phyloP scores from a whole-genome alignment of 2,113 vertebrate genomes.

The Hystrix cristata region DNA sequence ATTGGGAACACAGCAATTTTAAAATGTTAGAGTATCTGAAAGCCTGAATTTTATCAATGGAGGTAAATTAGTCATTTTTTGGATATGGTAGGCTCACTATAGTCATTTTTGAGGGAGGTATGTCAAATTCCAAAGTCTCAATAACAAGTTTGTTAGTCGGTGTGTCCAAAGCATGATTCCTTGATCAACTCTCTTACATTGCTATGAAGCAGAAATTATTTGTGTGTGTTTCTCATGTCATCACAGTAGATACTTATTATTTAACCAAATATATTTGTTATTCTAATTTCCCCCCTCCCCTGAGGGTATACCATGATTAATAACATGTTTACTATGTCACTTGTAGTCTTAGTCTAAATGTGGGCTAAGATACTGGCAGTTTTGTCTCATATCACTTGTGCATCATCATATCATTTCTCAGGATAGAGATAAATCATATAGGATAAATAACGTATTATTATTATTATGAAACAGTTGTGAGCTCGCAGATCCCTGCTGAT shows the following conservation, averaged over 20 bases:
- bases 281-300: background rate
- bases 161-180: background rate
- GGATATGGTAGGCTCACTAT: background rate
- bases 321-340: background rate
- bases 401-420: background rate
- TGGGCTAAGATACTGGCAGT: background rate
- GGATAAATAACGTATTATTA: background rate
- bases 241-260: background rate
- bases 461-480: background rate
- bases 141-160: background rate
- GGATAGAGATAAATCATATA: background rate
- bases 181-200: background rate
- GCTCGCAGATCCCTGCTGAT: background rate
- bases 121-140: background rate
- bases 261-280: background rate
- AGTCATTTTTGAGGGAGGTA: background rate
- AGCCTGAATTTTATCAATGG: background rate
- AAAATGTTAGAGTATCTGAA: conserved; percentile 6
- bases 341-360: background rate
- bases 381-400: background rate
- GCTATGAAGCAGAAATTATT: background rate
- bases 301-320: background rate
- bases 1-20: background rate
- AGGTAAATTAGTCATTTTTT: background rate
- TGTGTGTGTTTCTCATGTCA: background rate